These are phyloP conservation scores for Telenomus remus DNA, from an alignment of 1,140 invertebrate genomes.

Conservation along the genomic window DNA sequence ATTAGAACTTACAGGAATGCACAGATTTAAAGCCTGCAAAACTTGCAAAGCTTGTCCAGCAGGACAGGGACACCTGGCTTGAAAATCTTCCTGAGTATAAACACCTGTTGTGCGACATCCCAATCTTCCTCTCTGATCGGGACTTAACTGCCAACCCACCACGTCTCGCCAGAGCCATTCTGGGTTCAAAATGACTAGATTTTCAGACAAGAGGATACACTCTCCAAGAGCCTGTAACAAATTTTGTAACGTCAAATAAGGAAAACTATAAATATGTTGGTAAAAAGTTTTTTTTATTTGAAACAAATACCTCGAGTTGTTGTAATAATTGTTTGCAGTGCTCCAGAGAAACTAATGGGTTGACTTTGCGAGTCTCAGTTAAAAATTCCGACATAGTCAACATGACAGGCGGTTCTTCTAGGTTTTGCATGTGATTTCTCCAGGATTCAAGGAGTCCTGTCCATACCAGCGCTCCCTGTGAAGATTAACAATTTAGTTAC, in stretches of 20 bases:
- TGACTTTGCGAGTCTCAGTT: conserved; percentile 69
- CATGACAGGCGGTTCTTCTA: conserved; percentile 71
- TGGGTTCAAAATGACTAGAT: conserved; percentile 85
- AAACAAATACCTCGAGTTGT: conserved; percentile 67
- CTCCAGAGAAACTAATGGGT: conserved; percentile 70
- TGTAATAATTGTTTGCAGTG: conserved; percentile 70
- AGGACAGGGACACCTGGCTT: conserved; percentile 84
- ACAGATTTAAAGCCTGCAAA: conserved; percentile 83
- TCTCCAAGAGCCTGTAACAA: conserved; percentile 68
- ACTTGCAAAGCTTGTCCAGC: conserved; percentile 82
- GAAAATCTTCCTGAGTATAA: conserved; percentile 87
- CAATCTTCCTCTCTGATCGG: conserved; percentile 78
- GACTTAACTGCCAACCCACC: conserved; percentile 83
- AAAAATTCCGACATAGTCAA: conserved; percentile 68
- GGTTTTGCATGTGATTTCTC: conserved; percentile 66
- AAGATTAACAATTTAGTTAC: conserved; percentile 32
- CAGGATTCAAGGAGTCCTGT: conserved; percentile 71
- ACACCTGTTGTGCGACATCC: conserved; percentile 84
- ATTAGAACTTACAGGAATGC: conserved; percentile 81
- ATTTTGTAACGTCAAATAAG: conserved; percentile 3
- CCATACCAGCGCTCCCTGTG: conserved; percentile 70
- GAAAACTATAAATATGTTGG: no score
- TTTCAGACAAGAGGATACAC: conserved; percentile 73
- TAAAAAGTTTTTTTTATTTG: neutral
- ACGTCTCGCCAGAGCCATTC: conserved; percentile 85